phyloP scores from a whole-genome alignment of 2,888 invertebrate species.

The Cephus nigrinus region DNA sequence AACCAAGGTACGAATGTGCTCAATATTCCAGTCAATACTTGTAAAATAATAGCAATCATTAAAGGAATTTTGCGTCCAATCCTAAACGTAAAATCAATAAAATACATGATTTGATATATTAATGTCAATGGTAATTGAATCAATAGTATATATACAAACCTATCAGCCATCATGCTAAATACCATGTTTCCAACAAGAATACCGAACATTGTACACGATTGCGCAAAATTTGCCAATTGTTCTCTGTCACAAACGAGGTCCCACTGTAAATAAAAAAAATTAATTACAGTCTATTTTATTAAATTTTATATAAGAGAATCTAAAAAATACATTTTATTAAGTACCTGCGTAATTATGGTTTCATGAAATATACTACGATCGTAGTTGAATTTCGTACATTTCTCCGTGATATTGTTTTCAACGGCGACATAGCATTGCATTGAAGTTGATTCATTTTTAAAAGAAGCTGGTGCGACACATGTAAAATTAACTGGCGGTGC shows the following conservation, averaged over 20 bases:
- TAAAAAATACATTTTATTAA: constrained; percentile 4
- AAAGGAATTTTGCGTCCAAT: constrained; percentile 75
- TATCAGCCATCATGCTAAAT: constrained; percentile 70
- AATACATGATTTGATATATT: not conserved
- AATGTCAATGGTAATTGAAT: not conserved
- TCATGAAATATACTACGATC: constrained; percentile 71
- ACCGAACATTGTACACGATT: constrained; percentile 71
- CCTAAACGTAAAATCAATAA: constrained; percentile 61
- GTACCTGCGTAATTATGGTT: constrained; percentile 73
- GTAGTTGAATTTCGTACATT: constrained; percentile 66
- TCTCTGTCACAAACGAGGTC: constrained; percentile 71
- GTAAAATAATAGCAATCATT: constrained; percentile 70
- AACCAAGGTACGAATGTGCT: constrained; percentile 72
- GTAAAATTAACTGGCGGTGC: constrained; percentile 69
- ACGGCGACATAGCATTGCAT: constrained; percentile 43
- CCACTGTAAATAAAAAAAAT: constrained; percentile 66
- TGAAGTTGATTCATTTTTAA: constrained; percentile 31
- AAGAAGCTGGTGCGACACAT: constrained; percentile 56
- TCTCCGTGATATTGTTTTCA: constrained; percentile 46
- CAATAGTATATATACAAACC: constrained; percentile 47
- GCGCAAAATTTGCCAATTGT: constrained; percentile 70
- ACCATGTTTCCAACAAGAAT: constrained; percentile 70
- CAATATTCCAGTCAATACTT: constrained; percentile 70
- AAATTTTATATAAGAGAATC: not conserved
- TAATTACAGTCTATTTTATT: not conserved